Conservation (phyloP, 1,140 invertebrate species). For the Andrena cerasifolii region DNA sequence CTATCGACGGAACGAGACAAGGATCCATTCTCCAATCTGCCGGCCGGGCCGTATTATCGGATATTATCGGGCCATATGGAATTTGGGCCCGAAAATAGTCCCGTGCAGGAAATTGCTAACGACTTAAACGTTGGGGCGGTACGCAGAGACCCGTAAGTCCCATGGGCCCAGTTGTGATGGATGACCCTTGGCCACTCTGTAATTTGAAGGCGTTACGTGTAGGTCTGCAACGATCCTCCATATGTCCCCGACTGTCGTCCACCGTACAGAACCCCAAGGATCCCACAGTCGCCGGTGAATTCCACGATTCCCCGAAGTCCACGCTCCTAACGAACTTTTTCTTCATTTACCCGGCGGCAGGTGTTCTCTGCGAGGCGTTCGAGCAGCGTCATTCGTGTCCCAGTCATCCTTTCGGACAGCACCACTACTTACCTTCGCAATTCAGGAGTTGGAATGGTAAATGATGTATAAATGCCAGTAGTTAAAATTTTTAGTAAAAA, state of each 20-base stretch:
- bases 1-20: conserved; percentile 19
- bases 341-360: neutral
- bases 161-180: conserved; percentile 75
- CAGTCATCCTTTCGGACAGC: too few species aligned
- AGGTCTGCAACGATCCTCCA: conserved; percentile 58
- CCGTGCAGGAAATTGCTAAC: conserved; percentile 82
- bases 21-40: conserved; percentile 33
- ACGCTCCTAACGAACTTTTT: neutral
- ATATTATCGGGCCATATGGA: conserved; percentile 81
- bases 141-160: conserved; percentile 68
- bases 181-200: conserved; percentile 78
- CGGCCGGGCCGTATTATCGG: conserved; percentile 70
- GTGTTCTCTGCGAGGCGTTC: neutral
- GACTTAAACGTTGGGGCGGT: conserved; percentile 82
- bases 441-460: too few species aligned
- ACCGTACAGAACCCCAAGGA: conserved; percentile 17
- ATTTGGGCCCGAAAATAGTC: conserved; percentile 80
- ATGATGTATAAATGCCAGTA: too few species aligned
- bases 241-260: conserved; percentile 61
- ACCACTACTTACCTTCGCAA: too few species aligned
- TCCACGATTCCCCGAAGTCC: neutral
- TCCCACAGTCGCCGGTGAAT: neutral
- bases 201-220: conserved; percentile 81
- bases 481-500: too few species aligned
- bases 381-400: too few species aligned